These are phyloP conservation scores for Pipistrellus pygmaeus DNA, from an alignment of 2,797 vertebrate species.

Conservation along the genomic window DNA sequence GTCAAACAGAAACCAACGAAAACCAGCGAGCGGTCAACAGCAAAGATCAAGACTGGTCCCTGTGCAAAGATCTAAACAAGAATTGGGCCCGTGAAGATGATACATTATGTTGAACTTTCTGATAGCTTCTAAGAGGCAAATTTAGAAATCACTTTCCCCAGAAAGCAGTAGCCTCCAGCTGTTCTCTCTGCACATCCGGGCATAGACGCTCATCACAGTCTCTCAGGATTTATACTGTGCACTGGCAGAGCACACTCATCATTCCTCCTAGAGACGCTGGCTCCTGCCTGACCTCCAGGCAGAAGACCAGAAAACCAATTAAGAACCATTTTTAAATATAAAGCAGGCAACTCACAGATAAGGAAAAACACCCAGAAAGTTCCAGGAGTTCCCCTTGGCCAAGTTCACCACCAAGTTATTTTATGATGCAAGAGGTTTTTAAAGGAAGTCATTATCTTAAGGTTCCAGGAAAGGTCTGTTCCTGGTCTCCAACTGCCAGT, in stretches of 20 bases:
- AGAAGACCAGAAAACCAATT: constrained; percentile 54
- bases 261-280: background rate
- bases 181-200: background rate
- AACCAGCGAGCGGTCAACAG: background rate
- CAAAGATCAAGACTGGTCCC: background rate
- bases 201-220: background rate
- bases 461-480: constrained; percentile 50
- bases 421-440: constrained; percentile 43
- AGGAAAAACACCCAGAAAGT: constrained; percentile 28
- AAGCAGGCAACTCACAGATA: constrained; percentile 35
- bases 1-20: constrained; percentile 59
- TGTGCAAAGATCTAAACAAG: constrained; percentile 20
- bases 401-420: constrained; percentile 49
- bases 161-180: constrained; percentile 58
- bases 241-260: background rate
- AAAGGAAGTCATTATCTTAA: constrained; percentile 65
- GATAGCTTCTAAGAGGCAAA: constrained; percentile 49
- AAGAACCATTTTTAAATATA: constrained; percentile 36
- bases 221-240: background rate
- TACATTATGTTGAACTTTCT: constrained; percentile 21
- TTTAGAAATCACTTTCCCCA: constrained; percentile 61
- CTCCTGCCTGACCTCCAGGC: constrained; percentile 43
- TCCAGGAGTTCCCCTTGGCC: constrained; percentile 43
- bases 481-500: background rate
- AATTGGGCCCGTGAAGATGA: background rate